Evolutionary conservation across 2,888 invertebrate species (phyloP).

Genomic region (Girardia tigrina): DNA sequence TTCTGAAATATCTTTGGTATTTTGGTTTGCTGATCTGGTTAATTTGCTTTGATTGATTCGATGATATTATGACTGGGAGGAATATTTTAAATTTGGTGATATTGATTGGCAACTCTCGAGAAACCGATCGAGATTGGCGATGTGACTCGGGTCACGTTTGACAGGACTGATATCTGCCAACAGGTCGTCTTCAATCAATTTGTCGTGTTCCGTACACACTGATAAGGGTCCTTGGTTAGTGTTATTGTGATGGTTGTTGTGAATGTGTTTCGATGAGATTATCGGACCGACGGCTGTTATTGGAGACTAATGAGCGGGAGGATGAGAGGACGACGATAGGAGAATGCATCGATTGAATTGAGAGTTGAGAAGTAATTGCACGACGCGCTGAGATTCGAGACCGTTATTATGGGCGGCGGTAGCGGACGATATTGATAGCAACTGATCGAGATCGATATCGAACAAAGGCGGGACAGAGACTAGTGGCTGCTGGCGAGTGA

Average conservation of each 20-base stretch:
- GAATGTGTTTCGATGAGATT: neutral
- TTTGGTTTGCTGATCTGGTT: too few species aligned
- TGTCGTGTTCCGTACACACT: neutral
- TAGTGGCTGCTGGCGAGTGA: neutral
- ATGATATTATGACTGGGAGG: too few species aligned
- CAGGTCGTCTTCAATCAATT: neutral
- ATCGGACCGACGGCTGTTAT: too few species aligned
- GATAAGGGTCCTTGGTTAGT: neutral
- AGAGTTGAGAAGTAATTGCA: neutral
- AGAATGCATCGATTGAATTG: neutral
- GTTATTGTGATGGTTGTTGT: neutral
- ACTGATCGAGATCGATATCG: neutral
- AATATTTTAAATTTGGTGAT: too few species aligned
- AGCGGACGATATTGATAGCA: neutral
- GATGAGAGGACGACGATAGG: neutral
- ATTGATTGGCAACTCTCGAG: slow-evolving; percentile 18
- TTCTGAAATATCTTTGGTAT: too few species aligned
- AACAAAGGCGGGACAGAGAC: neutral
- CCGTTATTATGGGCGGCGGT: neutral
- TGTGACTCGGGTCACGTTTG: neutral
- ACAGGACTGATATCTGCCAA: neutral
- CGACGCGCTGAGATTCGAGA: neutral
- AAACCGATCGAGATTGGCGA: neutral
- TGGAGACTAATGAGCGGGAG: neutral
- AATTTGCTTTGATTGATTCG: too few species aligned